phyloP scores from a whole-genome alignment of 1,140 invertebrate genomes.

The Piezodorus guildinii region DNA sequence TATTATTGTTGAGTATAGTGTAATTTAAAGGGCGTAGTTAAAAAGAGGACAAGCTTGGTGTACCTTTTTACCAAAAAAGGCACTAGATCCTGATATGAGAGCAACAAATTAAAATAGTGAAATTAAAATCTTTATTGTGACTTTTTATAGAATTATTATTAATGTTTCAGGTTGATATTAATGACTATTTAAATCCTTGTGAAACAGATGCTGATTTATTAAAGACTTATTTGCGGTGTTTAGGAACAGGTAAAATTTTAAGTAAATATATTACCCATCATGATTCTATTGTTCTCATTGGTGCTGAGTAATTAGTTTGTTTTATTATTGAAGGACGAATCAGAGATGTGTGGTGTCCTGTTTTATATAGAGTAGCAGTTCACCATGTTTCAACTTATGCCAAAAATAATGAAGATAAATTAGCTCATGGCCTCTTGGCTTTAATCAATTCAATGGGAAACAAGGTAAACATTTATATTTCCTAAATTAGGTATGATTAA shows the following conservation, averaged over 20 bases:
- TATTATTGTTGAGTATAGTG: no score
- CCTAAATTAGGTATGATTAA: background rate
- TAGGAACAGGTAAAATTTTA: slow-evolving; percentile 25
- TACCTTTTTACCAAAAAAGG: no score
- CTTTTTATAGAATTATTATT: no score
- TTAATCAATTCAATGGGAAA: slow-evolving; percentile 29
- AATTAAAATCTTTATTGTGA: no score
- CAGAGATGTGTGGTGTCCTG: slow-evolving; percentile 28
- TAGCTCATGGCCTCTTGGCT: slow-evolving; percentile 21
- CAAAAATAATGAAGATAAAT: slow-evolving; percentile 21
- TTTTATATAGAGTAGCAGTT: slow-evolving; percentile 28
- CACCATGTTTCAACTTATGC: slow-evolving; percentile 30
- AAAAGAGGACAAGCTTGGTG: no score
- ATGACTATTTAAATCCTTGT: slow-evolving; percentile 26
- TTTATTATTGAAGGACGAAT: slow-evolving; percentile 24
- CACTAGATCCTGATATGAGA: no score
- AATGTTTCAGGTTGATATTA: slow-evolving; percentile 21
- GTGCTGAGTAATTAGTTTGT: no score
- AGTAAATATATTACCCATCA: no score
- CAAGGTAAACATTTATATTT: slow-evolving; percentile 25
- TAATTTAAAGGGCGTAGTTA: no score
- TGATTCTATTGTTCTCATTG: no score
- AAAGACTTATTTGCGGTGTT: slow-evolving; percentile 24
- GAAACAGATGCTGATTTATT: slow-evolving; percentile 28
- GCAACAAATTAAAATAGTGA: no score